Evolutionary conservation across 2,888 invertebrate genomes (phyloP).

Genomic region (Spisula solida): DNA sequence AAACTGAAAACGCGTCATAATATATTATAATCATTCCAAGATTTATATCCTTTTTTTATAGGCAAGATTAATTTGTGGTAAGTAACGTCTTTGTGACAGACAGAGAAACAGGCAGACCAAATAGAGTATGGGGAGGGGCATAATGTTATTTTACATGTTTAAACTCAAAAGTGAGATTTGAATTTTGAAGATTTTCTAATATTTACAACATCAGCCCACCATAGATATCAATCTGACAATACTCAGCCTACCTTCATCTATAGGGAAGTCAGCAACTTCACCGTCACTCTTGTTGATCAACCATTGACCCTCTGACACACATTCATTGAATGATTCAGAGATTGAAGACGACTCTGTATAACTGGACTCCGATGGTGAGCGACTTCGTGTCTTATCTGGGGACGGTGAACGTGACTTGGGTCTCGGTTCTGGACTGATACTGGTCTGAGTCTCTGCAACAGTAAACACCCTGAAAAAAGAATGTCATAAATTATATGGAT

Average conservation of each 20-base stretch:
- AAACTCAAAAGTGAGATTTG: too few species aligned
- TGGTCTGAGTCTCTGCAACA: constrained; percentile 72
- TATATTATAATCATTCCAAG: too few species aligned
- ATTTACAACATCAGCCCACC: too few species aligned
- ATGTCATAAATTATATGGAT: not conserved
- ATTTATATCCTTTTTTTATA: too few species aligned
- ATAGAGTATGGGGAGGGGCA: too few species aligned
- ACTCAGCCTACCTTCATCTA: constrained; percentile 74
- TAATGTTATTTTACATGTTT: too few species aligned
- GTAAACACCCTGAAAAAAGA: constrained; percentile 71
- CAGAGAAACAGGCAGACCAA: too few species aligned
- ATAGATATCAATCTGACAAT: too few species aligned
- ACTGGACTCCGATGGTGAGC: constrained; percentile 70
- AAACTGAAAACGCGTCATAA: too few species aligned
- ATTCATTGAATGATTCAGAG: constrained; percentile 82
- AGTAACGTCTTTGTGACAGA: too few species aligned
- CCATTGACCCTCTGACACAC: constrained; percentile 86
- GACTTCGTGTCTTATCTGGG: constrained; percentile 60
- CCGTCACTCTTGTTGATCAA: constrained; percentile 85
- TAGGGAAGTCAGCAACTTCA: constrained; percentile 80
- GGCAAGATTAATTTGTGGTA: too few species aligned
- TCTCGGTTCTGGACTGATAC: constrained; percentile 39
- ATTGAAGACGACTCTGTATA: constrained; percentile 70
- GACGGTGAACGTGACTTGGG: constrained; percentile 62
- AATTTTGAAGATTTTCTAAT: too few species aligned